Conservation (phyloP, 2,797 vertebrate genomes). For the Acanthis flammea region DNA sequence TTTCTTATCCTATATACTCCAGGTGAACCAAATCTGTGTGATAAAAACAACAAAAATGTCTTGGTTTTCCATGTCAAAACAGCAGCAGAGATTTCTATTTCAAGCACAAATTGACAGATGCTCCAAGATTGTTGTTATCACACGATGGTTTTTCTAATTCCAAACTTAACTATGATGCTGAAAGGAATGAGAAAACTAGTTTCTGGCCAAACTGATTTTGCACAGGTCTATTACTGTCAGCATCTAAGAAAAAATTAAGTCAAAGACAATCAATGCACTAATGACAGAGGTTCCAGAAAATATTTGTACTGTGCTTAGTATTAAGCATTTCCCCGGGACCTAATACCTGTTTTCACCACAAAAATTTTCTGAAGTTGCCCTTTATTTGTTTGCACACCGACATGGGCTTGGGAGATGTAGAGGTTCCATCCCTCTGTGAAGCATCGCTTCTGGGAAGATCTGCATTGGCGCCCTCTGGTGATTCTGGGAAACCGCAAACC, state of each 20-base stretch:
- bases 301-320: background rate
- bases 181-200: background rate
- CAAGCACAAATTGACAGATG: slow-evolving; percentile 15
- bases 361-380: background rate
- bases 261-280: background rate
- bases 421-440: background rate
- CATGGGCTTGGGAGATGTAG: background rate
- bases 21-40: background rate
- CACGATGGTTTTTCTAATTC: background rate
- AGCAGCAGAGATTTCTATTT: slow-evolving; percentile 30
- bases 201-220: background rate
- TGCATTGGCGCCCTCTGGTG: slow-evolving; percentile 60
- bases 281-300: background rate
- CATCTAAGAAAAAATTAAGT: background rate
- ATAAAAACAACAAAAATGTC: slow-evolving; percentile 3
- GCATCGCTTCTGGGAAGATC: background rate
- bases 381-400: background rate
- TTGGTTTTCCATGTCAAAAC: background rate
- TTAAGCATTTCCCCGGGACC: background rate
- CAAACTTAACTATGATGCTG: background rate
- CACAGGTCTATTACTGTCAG: background rate
- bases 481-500: slow-evolving; percentile 11
- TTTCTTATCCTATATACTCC: background rate
- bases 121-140: background rate
- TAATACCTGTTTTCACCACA: no score